Evolutionary conservation across 35 echinoderm and acorn worm species (phyloP).

Genomic region (Patiria miniata): DNA sequence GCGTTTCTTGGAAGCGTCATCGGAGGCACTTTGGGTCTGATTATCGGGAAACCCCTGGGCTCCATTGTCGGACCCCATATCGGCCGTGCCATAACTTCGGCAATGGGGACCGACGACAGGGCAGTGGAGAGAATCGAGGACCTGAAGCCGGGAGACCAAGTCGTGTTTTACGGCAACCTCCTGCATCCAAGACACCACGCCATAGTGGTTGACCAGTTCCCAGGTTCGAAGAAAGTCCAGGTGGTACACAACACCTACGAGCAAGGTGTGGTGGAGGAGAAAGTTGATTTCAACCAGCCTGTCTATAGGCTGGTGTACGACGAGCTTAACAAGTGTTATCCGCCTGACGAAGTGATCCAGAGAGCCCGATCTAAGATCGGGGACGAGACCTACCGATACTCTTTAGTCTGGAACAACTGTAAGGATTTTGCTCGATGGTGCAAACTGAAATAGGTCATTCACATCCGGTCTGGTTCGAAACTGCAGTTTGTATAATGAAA

Average conservation of each 20-base stretch:
- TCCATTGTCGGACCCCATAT: not conserved
- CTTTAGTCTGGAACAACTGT: constrained; percentile 42
- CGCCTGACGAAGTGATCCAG: not conserved
- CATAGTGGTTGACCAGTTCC: constrained; percentile 18
- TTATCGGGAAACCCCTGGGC: not conserved
- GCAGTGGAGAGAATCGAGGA: constrained; percentile 1
- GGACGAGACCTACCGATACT: constrained; percentile 6
- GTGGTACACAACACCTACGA: constrained; percentile 47
- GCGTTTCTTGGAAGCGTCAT: not conserved
- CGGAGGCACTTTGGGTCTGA: not conserved
- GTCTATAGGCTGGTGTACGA: constrained; percentile 8
- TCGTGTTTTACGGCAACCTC: constrained; percentile 16
- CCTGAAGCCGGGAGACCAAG: constrained; percentile 36
- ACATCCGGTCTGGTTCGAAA: too few relatives aligned
- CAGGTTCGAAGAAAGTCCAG: not conserved
- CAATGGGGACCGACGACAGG: not conserved
- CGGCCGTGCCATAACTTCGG: not conserved
- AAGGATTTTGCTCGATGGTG: constrained; percentile 50
- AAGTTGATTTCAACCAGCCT: not conserved
- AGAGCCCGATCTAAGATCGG: constrained; percentile 12
- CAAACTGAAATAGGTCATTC: not conserved
- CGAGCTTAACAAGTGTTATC: not conserved
- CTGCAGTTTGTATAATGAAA: too few relatives aligned
- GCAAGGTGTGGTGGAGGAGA: constrained; percentile 52
- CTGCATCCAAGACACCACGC: constrained; percentile 60